Conservation (phyloP, 2,888 invertebrate species). For the Antheraea yamamai region DNA sequence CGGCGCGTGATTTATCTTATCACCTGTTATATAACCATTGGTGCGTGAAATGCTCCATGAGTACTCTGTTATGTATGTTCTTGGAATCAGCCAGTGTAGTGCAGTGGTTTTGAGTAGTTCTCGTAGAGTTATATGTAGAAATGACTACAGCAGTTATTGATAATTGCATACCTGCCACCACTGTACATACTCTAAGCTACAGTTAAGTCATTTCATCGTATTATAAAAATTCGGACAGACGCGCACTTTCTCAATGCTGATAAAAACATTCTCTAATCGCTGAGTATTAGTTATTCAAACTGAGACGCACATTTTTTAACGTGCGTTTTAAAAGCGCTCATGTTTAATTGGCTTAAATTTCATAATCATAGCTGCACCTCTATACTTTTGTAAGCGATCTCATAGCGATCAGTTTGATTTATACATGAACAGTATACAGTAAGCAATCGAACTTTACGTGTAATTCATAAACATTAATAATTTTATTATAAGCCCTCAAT, state of each 20-base stretch:
- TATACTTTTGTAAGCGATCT: not conserved
- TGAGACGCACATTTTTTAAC: not conserved
- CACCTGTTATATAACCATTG: not conserved
- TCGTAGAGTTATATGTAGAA: not conserved
- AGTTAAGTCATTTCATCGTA: not conserved
- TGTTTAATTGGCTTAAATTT: not conserved
- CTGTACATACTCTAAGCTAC: not conserved
- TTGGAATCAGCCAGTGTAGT: not conserved
- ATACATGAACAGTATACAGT: not conserved
- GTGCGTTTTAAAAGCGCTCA: not conserved
- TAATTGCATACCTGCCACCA: not conserved
- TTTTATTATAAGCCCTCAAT: conserved; percentile 33
- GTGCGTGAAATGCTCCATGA: not conserved
- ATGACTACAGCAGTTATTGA: not conserved
- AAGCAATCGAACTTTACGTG: not conserved
- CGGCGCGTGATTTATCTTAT: not conserved
- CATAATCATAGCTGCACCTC: not conserved
- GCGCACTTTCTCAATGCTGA: not conserved
- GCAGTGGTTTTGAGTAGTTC: not conserved
- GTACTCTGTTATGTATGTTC: not conserved
- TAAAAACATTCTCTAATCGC: not conserved
- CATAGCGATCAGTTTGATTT: not conserved
- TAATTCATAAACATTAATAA: conserved; percentile 28
- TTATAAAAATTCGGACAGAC: not conserved
- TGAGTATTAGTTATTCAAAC: not conserved